Percentiles rank a stretch among this genome's conserved stretches.
phyloP scores from a whole-genome alignment of 1,140 invertebrate genomes.

The Propsilocerus akamusi region DNA sequence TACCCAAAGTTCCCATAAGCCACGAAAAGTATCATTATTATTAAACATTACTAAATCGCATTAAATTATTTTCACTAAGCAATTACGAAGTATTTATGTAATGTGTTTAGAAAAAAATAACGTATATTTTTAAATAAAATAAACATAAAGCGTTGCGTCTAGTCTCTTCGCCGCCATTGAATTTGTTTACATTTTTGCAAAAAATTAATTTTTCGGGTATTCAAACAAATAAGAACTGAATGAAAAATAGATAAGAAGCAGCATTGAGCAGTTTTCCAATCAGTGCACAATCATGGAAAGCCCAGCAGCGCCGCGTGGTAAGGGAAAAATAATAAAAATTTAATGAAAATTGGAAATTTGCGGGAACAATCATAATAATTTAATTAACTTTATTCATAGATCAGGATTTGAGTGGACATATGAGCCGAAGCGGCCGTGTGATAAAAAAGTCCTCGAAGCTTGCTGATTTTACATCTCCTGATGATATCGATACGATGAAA shows the following conservation, averaged over 20 bases:
- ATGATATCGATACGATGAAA: conserved; percentile 43
- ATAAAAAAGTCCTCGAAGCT: conserved; percentile 88
- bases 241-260: not conserved
- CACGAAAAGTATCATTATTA: too few relatives aligned
- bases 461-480: conserved; percentile 78
- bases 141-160: too few relatives aligned
- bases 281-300: not conserved
- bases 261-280: not conserved
- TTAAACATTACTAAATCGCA: too few relatives aligned
- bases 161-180: too few relatives aligned
- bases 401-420: conserved; percentile 66
- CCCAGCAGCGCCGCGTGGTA: not conserved
- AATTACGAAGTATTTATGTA: too few relatives aligned
- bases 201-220: too few relatives aligned
- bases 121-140: too few relatives aligned
- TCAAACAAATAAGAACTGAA: not conserved
- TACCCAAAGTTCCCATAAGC: too few relatives aligned
- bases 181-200: too few relatives aligned
- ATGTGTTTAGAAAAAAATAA: too few relatives aligned
- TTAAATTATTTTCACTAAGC: too few relatives aligned
- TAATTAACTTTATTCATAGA: conserved; percentile 31
- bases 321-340: not conserved
- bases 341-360: not conserved
- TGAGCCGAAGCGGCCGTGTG: conserved; percentile 61
- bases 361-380: too few relatives aligned